These are phyloP conservation scores for Stichodactyla mertensii DNA, from an alignment of 64 coral and sea anemone species.

Conservation along the genomic window DNA sequence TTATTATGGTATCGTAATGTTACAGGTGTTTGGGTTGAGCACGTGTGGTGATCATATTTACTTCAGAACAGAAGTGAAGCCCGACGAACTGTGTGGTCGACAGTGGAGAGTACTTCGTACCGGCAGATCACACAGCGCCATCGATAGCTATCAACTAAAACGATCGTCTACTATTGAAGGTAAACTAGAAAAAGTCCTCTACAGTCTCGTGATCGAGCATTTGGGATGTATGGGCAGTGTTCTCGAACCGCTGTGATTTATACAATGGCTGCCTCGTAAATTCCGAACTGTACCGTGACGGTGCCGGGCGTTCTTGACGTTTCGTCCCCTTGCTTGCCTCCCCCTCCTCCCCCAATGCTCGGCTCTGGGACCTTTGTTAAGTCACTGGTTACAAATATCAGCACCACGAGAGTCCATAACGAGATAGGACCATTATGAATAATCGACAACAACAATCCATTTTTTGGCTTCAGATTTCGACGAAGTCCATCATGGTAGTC, in stretches of 20 bases:
- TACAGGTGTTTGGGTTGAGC: slow-evolving; percentile 89
- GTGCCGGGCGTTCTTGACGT: no score
- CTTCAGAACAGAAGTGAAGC: slow-evolving; percentile 86
- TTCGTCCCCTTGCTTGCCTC: no score
- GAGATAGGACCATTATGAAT: no score
- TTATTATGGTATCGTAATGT: neutral
- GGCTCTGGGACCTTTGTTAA: no score
- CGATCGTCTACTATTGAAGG: neutral
- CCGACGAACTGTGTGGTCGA: slow-evolving; percentile 70
- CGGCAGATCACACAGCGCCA: slow-evolving; percentile 6
- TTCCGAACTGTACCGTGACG: no score
- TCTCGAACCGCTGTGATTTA: no score
- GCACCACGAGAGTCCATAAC: no score
- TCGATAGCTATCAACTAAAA: neutral
- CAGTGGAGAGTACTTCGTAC: slow-evolving; percentile 82
- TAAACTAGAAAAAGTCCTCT: neutral
- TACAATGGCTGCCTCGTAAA: no score
- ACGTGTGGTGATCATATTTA: slow-evolving; percentile 88
- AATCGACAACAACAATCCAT: neutral
- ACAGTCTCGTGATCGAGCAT: no score
- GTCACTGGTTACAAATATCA: no score
- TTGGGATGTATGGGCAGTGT: no score
- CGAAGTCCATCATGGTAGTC: neutral
- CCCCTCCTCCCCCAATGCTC: no score
- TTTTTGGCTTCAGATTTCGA: slow-evolving; percentile 19